Evolutionary conservation across 2,113 vertebrate genomes (phyloP).

Genomic region (Physeter macrocephalus): DNA sequence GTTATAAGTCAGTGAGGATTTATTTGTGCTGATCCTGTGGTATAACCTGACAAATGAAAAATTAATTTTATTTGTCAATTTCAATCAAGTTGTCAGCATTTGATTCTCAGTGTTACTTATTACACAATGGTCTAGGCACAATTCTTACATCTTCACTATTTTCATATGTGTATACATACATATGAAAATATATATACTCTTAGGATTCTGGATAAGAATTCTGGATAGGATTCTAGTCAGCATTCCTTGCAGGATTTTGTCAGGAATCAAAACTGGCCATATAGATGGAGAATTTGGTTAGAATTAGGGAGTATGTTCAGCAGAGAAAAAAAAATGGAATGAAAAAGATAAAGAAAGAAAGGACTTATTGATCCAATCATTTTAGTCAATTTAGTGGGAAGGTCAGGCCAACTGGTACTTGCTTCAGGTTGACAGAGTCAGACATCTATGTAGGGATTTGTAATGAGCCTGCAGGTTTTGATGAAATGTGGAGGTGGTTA

Average conservation of each 20-base stretch:
- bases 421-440: not conserved
- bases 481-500: not conserved
- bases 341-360: not conserved
- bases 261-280: not conserved
- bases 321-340: not conserved
- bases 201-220: not conserved
- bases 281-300: not conserved
- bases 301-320: not conserved
- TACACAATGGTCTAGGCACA: not conserved
- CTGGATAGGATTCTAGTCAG: not conserved
- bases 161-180: not conserved
- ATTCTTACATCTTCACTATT: not conserved
- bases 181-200: not conserved
- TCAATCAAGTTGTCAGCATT: not conserved
- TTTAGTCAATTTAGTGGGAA: constrained; percentile 25
- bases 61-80: not conserved
- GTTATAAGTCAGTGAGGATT: not conserved
- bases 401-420: not conserved
- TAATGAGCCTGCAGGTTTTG: not conserved
- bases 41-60: not conserved
- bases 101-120: not conserved
- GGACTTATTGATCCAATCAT: not conserved
- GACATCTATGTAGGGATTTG: not conserved
- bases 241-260: not conserved
- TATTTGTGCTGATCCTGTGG: not conserved